phyloP scores from a whole-genome alignment of 2,113 vertebrate genomes.

The Glaucomys volans region DNA sequence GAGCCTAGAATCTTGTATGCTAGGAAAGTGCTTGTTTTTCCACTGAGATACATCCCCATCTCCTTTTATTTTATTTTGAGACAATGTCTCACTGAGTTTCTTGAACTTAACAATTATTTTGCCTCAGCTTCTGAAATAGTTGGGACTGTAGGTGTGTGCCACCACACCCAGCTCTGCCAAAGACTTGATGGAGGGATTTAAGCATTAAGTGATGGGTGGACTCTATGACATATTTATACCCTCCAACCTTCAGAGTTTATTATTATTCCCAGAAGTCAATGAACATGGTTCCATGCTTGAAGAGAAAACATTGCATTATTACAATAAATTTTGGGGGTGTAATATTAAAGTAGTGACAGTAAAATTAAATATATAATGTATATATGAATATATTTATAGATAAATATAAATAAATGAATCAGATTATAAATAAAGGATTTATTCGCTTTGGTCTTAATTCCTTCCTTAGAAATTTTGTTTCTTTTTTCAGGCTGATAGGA shows the following conservation, averaged over 20 bases:
- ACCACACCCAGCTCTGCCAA: background rate
- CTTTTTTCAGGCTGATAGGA: conserved; percentile 91
- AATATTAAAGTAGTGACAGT: background rate
- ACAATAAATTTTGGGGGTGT: background rate
- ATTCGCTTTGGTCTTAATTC: conserved; percentile 54
- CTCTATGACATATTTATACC: background rate
- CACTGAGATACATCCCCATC: too few species aligned
- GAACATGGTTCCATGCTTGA: background rate
- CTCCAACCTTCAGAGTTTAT: background rate
- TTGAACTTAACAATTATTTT: too few species aligned
- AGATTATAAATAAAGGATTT: conserved; percentile 3
- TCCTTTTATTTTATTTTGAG: too few species aligned
- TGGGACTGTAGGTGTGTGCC: too few species aligned
- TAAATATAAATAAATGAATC: background rate
- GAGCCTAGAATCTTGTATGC: too few species aligned
- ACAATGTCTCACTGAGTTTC: too few species aligned
- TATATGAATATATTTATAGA: background rate
- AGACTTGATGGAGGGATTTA: background rate
- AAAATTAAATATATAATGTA: background rate
- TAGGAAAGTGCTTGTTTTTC: too few species aligned
- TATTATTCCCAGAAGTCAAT: background rate
- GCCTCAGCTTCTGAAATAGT: too few species aligned
- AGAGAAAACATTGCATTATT: background rate
- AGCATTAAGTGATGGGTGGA: background rate
- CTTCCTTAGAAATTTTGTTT: conserved; percentile 57